Percentiles rank a stretch among this genome's conserved stretches.
These are phyloP conservation scores for Ceyx cyanopectus DNA, from an alignment of 2,113 vertebrate species.

Conservation along the genomic window DNA sequence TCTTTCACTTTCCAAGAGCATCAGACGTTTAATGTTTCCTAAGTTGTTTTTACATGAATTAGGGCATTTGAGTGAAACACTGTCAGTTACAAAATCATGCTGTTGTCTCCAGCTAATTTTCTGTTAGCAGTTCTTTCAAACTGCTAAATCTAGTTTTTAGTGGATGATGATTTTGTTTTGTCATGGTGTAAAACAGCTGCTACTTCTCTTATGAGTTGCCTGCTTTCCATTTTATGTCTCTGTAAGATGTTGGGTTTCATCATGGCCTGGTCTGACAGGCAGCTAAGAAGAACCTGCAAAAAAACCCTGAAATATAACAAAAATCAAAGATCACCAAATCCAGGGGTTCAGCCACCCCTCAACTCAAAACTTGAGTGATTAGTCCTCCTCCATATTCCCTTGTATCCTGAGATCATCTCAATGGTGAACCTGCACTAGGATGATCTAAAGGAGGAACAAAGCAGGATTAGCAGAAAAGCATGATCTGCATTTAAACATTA, in stretches of 20 bases:
- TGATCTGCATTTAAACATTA: background rate
- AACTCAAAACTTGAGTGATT: background rate
- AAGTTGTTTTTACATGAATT: conserved; percentile 73
- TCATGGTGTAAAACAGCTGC: conserved; percentile 76
- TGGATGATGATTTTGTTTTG: conserved; percentile 71
- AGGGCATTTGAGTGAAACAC: conserved; percentile 61
- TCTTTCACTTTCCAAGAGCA: conserved; percentile 36
- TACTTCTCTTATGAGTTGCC: conserved; percentile 69
- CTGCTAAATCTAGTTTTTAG: conserved; percentile 73
- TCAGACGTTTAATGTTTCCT: conserved; percentile 56
- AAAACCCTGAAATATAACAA: background rate
- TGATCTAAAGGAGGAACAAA: background rate
- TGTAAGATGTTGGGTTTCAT: conserved; percentile 71
- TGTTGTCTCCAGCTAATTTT: conserved; percentile 74
- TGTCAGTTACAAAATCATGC: conserved; percentile 61
- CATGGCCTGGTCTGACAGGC: conserved; percentile 40
- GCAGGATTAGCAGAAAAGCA: background rate
- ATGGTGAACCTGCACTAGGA: rapidly evolving
- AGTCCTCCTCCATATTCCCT: background rate
- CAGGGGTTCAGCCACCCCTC: background rate
- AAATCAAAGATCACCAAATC: background rate
- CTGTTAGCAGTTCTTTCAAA: conserved; percentile 73
- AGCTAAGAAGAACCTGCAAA: conserved; percentile 51
- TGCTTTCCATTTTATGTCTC: conserved; percentile 73
- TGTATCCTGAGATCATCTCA: background rate